Evolutionary conservation across 2,888 invertebrate genomes (phyloP).

Genomic region (Tuberolachnus salignus): DNA sequence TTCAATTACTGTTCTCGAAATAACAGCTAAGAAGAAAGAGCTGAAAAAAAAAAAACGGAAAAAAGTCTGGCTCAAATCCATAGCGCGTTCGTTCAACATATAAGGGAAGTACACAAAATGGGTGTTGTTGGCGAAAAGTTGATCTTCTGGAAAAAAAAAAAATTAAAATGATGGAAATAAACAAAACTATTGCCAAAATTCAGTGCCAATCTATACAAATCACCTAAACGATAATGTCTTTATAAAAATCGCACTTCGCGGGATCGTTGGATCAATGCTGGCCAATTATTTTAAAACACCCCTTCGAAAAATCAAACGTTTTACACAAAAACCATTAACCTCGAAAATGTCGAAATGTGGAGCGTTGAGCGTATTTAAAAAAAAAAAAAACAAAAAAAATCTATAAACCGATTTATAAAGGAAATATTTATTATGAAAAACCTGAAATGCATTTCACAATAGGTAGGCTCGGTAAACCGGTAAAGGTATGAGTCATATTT

Average conservation of each 20-base stretch:
- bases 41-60: neutral
- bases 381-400: too few species aligned
- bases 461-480: too few species aligned
- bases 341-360: too few species aligned
- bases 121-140: slow-evolving; percentile 12
- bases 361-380: too few species aligned
- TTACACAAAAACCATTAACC: too few species aligned
- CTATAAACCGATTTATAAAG: too few species aligned
- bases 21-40: slow-evolving; percentile 8
- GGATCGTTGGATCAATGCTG: slow-evolving; percentile 6
- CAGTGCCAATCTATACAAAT: slow-evolving; percentile 30
- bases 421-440: too few species aligned
- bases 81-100: neutral
- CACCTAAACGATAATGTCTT: neutral
- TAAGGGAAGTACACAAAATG: neutral
- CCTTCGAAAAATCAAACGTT: too few species aligned
- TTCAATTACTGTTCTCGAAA: neutral
- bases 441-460: too few species aligned
- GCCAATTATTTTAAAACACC: neutral
- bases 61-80: slow-evolving; percentile 50
- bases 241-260: slow-evolving; percentile 7
- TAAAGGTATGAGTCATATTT: too few species aligned
- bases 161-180: slow-evolving; percentile 24
- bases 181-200: slow-evolving; percentile 28
- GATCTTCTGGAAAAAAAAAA: slow-evolving; percentile 12